A percentile compares a stretch with the other conserved stretches of the same genome.
Conservation (phyloP, 2,113 vertebrate species). For the Salminus brasiliensis region DNA sequence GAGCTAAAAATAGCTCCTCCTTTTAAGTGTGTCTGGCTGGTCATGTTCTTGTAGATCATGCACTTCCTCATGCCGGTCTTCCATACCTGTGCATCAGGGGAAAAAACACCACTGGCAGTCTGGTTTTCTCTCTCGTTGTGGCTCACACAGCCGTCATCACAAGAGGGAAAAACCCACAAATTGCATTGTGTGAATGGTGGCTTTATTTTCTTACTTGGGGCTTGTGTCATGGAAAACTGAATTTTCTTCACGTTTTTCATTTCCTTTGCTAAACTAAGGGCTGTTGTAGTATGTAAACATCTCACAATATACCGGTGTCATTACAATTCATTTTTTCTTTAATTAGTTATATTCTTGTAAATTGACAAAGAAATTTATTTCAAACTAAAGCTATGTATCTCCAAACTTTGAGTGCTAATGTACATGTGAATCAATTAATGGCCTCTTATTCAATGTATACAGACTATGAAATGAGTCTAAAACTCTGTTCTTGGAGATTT, state of each 20-base stretch:
- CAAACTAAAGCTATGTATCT: not conserved
- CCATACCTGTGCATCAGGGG: slow-evolving; percentile 54
- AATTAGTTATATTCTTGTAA: no score
- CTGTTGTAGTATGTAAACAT: no score
- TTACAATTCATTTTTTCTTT: no score
- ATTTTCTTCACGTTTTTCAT: not conserved
- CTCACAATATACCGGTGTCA: no score
- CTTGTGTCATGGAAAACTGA: no score
- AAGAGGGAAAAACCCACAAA: slow-evolving; percentile 2
- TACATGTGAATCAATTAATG: not conserved
- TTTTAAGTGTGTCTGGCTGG: slow-evolving; percentile 31
- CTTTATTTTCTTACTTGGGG: not conserved
- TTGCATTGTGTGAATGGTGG: not conserved
- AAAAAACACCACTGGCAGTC: not conserved
- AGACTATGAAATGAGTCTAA: not conserved
- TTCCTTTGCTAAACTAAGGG: not conserved
- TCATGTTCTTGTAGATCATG: slow-evolving; percentile 15
- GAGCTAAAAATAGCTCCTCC: slow-evolving; percentile 60
- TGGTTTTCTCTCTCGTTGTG: not conserved
- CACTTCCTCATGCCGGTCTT: slow-evolving; percentile 39
- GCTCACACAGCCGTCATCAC: not conserved
- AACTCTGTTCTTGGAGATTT: not conserved
- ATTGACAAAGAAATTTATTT: no score
- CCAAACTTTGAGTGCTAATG: not conserved
- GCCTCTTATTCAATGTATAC: not conserved